A percentile compares a stretch with the other conserved stretches of the same genome.
Evolutionary conservation across 1,140 invertebrate species (phyloP).

Genomic region (Caenorhabditis tropicalis): DNA sequence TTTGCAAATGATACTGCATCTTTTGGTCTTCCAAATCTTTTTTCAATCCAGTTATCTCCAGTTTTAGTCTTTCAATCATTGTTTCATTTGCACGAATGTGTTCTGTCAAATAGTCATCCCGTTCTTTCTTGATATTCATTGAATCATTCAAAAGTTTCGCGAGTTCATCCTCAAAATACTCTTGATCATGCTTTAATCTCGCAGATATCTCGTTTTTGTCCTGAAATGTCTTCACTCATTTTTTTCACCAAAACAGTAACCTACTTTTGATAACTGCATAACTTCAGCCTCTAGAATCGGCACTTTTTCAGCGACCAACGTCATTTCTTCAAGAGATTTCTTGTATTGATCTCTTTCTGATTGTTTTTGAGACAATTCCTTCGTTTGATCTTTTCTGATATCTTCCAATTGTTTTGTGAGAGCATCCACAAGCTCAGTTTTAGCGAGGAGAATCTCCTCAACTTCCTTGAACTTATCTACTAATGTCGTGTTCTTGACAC

Average conservation of each 20-base stretch:
- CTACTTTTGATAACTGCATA: slow-evolving; percentile 46
- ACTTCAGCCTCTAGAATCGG: slow-evolving; percentile 36
- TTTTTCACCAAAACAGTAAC: background rate
- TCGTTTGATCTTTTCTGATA: slow-evolving; percentile 58
- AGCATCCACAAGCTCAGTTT: slow-evolving; percentile 65
- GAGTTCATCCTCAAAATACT: slow-evolving; percentile 18
- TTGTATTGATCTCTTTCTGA: slow-evolving; percentile 63
- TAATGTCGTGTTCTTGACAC: slow-evolving; percentile 58
- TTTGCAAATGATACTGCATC: slow-evolving; percentile 53
- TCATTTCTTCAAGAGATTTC: slow-evolving; percentile 40
- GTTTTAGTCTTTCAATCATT: slow-evolving; percentile 21
- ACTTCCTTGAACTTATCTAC: slow-evolving; percentile 66
- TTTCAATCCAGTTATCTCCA: slow-evolving; percentile 14
- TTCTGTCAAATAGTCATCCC: slow-evolving; percentile 47
- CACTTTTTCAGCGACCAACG: slow-evolving; percentile 21
- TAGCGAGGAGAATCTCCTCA: slow-evolving; percentile 64
- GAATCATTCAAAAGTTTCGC: slow-evolving; percentile 56
- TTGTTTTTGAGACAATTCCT: slow-evolving; percentile 52
- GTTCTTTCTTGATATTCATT: slow-evolving; percentile 55
- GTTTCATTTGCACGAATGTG: slow-evolving; percentile 8
- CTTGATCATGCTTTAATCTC: slow-evolving; percentile 42
- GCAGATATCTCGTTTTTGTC: slow-evolving; percentile 29
- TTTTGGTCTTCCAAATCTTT: slow-evolving; percentile 59
- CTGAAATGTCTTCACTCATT: too few relatives aligned
- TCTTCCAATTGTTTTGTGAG: slow-evolving; percentile 65